Percentiles rank a stretch among this genome's conserved stretches.
Conservation (phyloP, 2,888 invertebrate genomes). For the Tetranychus piercei region DNA sequence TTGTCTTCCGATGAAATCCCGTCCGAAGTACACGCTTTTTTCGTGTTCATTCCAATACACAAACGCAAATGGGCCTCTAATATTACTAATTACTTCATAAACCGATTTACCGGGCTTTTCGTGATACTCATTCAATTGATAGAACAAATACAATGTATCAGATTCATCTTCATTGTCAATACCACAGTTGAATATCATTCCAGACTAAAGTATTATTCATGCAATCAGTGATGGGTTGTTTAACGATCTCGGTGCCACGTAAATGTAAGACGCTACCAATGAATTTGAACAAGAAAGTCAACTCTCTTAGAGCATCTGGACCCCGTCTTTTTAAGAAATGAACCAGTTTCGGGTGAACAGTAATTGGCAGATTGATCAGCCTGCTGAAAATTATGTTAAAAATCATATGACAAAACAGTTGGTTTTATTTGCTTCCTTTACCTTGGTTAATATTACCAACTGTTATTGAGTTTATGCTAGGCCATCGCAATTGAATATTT, state of each 20-base stretch:
- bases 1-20: no score
- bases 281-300: conserved; percentile 22
- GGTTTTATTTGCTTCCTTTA: no score
- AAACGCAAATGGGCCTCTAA: no score
- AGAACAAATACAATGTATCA: conserved; percentile 30
- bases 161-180: conserved; percentile 28
- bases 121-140: conserved; percentile 27
- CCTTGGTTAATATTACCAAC: no score
- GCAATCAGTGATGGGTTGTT: conserved; percentile 48
- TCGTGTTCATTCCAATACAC: no score
- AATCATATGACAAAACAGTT: no score
- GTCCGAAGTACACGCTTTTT: no score
- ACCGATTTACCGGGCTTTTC: conserved; percentile 28
- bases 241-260: conserved; percentile 46
- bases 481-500: no score
- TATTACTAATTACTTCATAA: no score
- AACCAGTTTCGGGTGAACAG: neutral
- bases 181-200: conserved; percentile 52
- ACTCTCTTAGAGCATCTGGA: neutral
- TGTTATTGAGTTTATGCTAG: no score
- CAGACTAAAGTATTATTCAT: no score
- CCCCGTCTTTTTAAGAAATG: neutral
- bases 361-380: neutral
- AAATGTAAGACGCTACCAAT: conserved; percentile 54
- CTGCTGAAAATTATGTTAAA: no score